These are phyloP conservation scores for Darevskia mixta DNA, from an alignment of 2,797 vertebrate genomes.

Conservation along the genomic window DNA sequence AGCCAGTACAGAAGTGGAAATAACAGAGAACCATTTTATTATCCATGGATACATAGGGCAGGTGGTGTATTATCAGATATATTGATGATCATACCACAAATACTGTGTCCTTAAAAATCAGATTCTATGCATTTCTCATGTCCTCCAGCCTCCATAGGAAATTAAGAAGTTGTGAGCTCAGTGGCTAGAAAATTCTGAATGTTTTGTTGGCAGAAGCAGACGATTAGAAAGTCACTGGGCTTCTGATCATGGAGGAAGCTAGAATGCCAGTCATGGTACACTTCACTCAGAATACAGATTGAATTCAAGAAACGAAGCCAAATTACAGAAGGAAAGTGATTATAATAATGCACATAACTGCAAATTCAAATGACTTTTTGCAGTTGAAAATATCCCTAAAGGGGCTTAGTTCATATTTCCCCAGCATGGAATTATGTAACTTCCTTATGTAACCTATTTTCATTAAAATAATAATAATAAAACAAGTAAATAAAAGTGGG, in stretches of 20 bases:
- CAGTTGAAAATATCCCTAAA: background rate
- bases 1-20: slow-evolving; percentile 61
- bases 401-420: background rate
- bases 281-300: background rate
- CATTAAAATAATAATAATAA: background rate
- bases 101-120: background rate
- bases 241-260: background rate
- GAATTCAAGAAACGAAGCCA: background rate
- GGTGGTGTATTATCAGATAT: slow-evolving; percentile 13
- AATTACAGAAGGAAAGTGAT: background rate
- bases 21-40: slow-evolving; percentile 26
- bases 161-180: background rate
- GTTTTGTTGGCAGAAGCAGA: background rate
- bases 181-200: background rate
- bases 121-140: background rate
- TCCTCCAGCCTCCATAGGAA: too few species aligned
- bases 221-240: background rate
- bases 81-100: too few species aligned
- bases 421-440: background rate
- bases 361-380: background rate
- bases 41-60: slow-evolving; percentile 10
- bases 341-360: background rate
- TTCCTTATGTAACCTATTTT: background rate
- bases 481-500: background rate
- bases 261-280: background rate